Evolutionary conservation across 2,888 invertebrate species (phyloP).

Genomic region (Drosophila multiciliata): DNA sequence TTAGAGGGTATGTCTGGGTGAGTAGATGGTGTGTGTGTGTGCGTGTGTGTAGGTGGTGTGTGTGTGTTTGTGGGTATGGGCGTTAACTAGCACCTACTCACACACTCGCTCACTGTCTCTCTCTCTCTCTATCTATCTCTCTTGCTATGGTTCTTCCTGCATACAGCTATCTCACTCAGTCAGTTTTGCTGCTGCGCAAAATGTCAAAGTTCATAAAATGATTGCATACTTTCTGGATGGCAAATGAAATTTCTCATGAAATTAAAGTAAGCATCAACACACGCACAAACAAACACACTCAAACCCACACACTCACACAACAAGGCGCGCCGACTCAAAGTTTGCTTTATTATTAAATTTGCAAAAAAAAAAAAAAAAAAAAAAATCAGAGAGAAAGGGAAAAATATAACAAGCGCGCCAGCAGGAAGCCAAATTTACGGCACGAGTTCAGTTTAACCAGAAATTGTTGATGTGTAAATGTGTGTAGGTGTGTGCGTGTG

Average conservation of each 20-base stretch:
- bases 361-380: conserved; percentile 11
- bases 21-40: conserved; percentile 16
- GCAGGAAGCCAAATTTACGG: conserved; percentile 38
- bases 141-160: neutral
- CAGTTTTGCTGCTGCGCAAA: conserved; percentile 31
- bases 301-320: conserved; percentile 7
- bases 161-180: conserved; percentile 2
- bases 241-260: conserved; percentile 58
- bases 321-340: conserved; percentile 7
- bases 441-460: conserved; percentile 34
- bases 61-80: conserved; percentile 26
- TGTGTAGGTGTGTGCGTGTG: neutral
- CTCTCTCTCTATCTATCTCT: neutral
- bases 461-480: conserved; percentile 4
- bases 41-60: conserved; percentile 20
- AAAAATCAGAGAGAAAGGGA: neutral
- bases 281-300: conserved; percentile 23
- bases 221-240: conserved; percentile 64
- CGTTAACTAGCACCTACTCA: conserved; percentile 14
- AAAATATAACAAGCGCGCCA: conserved; percentile 17
- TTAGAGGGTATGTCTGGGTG: conserved; percentile 16
- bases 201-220: conserved; percentile 64
- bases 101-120: neutral
- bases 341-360: conserved; percentile 50
- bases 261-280: conserved; percentile 53